Conservation (phyloP, 2,113 vertebrate species). For the Ahaetulla prasina region DNA sequence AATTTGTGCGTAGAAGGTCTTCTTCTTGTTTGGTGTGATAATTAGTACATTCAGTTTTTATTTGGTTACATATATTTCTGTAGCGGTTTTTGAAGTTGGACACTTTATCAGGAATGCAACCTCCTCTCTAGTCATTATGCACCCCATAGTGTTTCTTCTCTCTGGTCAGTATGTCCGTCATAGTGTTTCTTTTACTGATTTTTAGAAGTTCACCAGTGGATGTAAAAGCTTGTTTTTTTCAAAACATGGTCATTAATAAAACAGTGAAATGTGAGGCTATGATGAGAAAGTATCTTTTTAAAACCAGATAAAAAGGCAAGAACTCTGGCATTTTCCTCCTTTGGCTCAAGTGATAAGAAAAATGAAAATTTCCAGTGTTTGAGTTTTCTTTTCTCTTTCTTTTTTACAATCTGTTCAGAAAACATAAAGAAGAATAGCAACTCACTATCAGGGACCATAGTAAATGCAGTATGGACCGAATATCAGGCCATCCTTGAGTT, state of each 20-base stretch:
- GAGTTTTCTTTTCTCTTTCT: not conserved
- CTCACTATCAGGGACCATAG: not conserved
- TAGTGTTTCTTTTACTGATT: not conserved
- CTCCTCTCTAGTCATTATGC: no score
- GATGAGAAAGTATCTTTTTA: not conserved
- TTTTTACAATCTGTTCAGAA: not conserved
- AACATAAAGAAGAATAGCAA: not conserved
- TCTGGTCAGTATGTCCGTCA: not conserved
- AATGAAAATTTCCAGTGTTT: not conserved
- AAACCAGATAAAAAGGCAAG: not conserved
- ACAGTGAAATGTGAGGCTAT: not conserved
- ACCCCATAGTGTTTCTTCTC: not conserved
- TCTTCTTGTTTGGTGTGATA: no score
- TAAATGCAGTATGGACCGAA: not conserved
- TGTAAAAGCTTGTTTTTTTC: not conserved
- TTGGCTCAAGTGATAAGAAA: not conserved
- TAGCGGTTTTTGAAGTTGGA: no score
- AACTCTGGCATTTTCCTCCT: not conserved
- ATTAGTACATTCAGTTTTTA: no score
- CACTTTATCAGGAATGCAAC: not conserved
- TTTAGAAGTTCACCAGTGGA: not conserved
- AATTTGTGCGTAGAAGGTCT: no score
- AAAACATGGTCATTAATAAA: not conserved
- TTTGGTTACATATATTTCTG: no score
- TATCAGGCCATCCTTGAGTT: not conserved